Base-by-base conservation (phyloP, 2,888 invertebrate species). In the Heliconius hortense region DNA sequence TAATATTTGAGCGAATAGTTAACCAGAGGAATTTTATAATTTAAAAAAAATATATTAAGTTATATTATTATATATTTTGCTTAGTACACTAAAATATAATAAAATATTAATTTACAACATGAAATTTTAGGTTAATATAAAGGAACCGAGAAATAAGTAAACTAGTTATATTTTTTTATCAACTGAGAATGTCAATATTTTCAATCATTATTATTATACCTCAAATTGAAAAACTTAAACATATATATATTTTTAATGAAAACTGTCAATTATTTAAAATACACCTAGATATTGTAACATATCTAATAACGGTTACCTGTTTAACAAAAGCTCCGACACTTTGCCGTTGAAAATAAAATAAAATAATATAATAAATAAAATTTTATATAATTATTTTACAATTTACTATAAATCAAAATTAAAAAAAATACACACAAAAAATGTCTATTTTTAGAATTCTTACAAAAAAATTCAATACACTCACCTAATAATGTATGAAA, bases 401-500 rank as follows among this genome's bases (percentile, higher is more conserved):
- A 39, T 2, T 35, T 39, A 39, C n/a, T 64, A 35, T 11, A 1
- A 24, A 26, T 1, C 13, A 24, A 24, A 24, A 21, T 5, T n/a
- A n/a, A 2, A 5, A 39, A 43, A 24, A 43, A n/a, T 7, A 18
- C 8, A 15, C 39, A 15, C 24, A 2, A 43, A 39, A 24, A 43
- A 8, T 13, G 4, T 11, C 15, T 43, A 66, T 43, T 66, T 66
- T 66, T 43, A 43, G 66, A 43, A 8, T 5, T 24, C 8, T 66
- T 15, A 24, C 24, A 43, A 39, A 64, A 64, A 59, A 60, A 26
- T 71, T 28, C 31, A 48, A 68, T 62, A 74, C 21, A 78, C 85
- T 83, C 75, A 87, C 87, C 85, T 85, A 81, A 68, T 74, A 75
- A 67, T 75, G 24, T 59, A 71, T 70, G 67, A 67, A 66, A 76